Percentiles rank a stretch among this genome's conserved stretches.
These are phyloP conservation scores for Torymus tubicola DNA, from an alignment of 2,888 invertebrate genomes.

Conservation along the genomic window DNA sequence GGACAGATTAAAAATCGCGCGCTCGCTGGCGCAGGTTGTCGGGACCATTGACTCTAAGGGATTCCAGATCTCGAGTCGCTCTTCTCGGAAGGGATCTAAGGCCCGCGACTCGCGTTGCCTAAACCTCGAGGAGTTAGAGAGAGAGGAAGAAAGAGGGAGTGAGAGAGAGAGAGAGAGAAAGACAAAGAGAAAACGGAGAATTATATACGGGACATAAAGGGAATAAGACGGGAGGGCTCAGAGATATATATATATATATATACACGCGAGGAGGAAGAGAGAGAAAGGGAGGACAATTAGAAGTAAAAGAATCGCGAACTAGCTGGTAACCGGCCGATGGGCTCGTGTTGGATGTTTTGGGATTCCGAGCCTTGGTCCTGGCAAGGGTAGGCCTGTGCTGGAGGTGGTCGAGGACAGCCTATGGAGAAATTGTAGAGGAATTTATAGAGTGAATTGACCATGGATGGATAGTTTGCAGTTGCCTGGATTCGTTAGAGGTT, in stretches of 20 bases:
- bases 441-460: too few relatives aligned
- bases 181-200: constrained; percentile 53
- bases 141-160: not conserved
- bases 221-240: not conserved
- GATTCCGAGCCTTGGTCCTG: not conserved
- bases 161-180: constrained; percentile 11
- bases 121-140: not conserved
- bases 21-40: constrained; percentile 31
- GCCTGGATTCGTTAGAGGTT: too few relatives aligned
- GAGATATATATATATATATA: too few relatives aligned
- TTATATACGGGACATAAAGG: constrained; percentile 24
- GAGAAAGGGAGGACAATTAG: constrained; percentile 31
- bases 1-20: constrained; percentile 56
- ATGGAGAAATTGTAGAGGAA: too few relatives aligned
- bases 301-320: constrained; percentile 30
- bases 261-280: not conserved
- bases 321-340: not conserved
- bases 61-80: constrained; percentile 53
- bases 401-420: too few relatives aligned
- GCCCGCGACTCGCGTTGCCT: constrained; percentile 15
- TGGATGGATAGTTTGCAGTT: too few relatives aligned
- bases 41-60: constrained; percentile 56
- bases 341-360: constrained; percentile 12
- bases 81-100: constrained; percentile 59
- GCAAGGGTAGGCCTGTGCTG: too few relatives aligned